A percentile compares a stretch with the other conserved stretches of the same genome.
Evolutionary conservation across 2,113 vertebrate species (phyloP).

Genomic region (Addax nasomaculatus): DNA sequence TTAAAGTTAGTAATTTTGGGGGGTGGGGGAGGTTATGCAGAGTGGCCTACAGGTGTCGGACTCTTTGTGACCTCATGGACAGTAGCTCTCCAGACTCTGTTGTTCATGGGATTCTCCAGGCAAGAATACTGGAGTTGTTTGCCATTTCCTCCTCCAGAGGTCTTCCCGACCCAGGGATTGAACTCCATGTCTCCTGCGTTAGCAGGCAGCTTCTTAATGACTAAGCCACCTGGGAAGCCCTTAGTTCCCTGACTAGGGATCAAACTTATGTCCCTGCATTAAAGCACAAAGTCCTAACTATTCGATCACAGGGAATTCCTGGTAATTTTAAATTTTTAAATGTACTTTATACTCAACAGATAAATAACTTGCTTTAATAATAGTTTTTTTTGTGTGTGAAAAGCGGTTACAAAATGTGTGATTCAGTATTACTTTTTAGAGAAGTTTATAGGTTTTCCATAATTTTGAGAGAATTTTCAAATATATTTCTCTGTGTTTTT

Average conservation of each 20-base stretch:
- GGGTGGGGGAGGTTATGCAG: not conserved
- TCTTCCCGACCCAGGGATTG: not conserved
- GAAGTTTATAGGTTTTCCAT: not conserved
- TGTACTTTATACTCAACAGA: conserved; percentile 7
- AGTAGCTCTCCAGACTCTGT: not conserved
- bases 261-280: not conserved
- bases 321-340: not conserved
- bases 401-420: not conserved
- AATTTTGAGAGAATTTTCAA: conserved; percentile 10
- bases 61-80: not conserved
- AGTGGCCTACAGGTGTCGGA: not conserved
- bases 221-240: not conserved
- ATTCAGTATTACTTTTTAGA: not conserved
- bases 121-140: not conserved
- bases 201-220: not conserved
- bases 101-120: not conserved
- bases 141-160: not conserved
- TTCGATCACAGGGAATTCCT: not conserved
- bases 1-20: not conserved
- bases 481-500: not conserved
- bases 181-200: not conserved
- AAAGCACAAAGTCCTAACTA: not conserved
- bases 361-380: not conserved
- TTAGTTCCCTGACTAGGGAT: not conserved
- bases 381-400: not conserved